A percentile compares a stretch with the other conserved stretches of the same genome.
Evolutionary conservation across 1,140 invertebrate genomes (phyloP).

Genomic region (Campoletis sonorensis): DNA sequence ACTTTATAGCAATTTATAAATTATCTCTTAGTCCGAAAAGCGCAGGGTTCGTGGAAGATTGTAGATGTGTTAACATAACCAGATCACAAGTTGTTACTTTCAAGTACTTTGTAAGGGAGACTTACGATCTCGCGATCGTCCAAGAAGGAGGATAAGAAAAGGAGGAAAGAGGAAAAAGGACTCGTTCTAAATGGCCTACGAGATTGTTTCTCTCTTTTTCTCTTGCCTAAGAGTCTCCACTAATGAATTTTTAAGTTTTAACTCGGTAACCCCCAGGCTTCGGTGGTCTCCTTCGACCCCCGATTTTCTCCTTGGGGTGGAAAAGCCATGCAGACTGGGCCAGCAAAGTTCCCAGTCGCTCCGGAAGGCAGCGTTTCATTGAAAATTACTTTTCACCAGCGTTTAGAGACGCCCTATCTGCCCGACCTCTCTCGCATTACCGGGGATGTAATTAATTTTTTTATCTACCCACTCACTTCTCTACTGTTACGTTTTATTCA

Average conservation of each 20-base stretch:
- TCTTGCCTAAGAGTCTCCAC: slow-evolving; percentile 25
- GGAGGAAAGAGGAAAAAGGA: background rate
- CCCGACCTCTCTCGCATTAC: slow-evolving; percentile 28
- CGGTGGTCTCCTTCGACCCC: slow-evolving; percentile 16
- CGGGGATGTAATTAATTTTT: slow-evolving; percentile 47
- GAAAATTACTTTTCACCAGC: slow-evolving; percentile 54
- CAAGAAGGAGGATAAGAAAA: background rate
- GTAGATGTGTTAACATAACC: background rate
- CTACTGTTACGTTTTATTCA: background rate
- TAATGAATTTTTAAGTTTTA: slow-evolving; percentile 61
- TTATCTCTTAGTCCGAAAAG: background rate
- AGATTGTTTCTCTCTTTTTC: slow-evolving; percentile 5
- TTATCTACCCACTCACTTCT: background rate
- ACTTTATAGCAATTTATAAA: background rate
- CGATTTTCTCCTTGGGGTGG: background rate
- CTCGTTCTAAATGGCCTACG: background rate
- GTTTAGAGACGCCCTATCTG: slow-evolving; percentile 30
- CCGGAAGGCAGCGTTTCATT: slow-evolving; percentile 52
- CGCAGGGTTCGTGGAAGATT: background rate
- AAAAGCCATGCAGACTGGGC: slow-evolving; percentile 7
- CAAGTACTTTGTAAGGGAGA: background rate
- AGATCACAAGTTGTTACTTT: background rate
- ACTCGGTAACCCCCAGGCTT: slow-evolving; percentile 28
- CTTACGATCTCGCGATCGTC: background rate
- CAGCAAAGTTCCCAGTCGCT: slow-evolving; percentile 44